Conservation (phyloP, 1,140 invertebrate species). For the Lepeophtheirus salmonis region DNA sequence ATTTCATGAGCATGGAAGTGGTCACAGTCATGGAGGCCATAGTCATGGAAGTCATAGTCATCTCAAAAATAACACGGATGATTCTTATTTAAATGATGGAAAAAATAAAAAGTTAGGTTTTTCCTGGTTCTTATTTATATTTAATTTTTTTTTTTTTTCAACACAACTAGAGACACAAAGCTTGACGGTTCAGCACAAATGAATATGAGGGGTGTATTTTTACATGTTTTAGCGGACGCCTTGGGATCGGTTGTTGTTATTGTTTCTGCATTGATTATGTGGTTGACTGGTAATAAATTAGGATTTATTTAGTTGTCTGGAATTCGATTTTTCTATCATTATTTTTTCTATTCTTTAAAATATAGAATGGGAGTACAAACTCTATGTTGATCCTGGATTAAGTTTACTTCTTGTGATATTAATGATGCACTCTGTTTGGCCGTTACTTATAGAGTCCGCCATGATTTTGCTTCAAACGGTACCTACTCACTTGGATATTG, state of each 20-base stretch:
- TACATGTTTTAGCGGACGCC: conserved; percentile 92
- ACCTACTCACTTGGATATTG: conserved; percentile 63
- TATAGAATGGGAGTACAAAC: conserved; percentile 51
- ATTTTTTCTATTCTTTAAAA: neutral
- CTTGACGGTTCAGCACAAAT: conserved; percentile 47
- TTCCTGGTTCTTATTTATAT: conserved; percentile 25
- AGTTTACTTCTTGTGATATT: conserved; percentile 14
- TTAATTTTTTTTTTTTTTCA: neutral
- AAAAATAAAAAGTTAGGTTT: conserved; percentile 23
- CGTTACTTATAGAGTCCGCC: conserved; percentile 47
- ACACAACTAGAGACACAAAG: neutral
- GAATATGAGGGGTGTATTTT: conserved; percentile 93
- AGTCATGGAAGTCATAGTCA: conserved; percentile 19
- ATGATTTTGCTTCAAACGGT: conserved; percentile 76
- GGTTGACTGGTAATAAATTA: conserved; percentile 31
- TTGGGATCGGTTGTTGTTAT: conserved; percentile 88
- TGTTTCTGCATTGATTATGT: conserved; percentile 70
- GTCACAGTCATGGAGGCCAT: conserved; percentile 21
- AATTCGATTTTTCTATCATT: neutral
- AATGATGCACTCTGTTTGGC: conserved; percentile 17
- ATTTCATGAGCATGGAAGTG: conserved; percentile 42
- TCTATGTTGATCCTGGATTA: conserved; percentile 71
- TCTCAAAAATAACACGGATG: conserved; percentile 2
- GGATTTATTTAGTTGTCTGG: neutral
- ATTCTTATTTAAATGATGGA: conserved; percentile 1